Evolutionary conservation across 2,113 vertebrate species (phyloP).

Genomic region (Otis tarda): DNA sequence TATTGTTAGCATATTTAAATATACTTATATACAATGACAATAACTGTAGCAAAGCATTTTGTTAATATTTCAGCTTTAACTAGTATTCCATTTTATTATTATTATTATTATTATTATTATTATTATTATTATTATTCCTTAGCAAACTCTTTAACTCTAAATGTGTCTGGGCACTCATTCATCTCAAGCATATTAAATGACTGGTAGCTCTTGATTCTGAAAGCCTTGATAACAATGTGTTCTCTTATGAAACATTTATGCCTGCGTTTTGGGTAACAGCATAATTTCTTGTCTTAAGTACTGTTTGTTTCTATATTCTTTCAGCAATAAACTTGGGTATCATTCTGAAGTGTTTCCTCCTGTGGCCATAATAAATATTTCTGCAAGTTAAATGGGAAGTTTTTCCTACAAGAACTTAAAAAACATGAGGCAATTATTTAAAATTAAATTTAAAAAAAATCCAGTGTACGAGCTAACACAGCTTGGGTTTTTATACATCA

Average conservation of each 20-base stretch:
- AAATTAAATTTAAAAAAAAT: neutral
- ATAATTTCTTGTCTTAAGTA: neutral
- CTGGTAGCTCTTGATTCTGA: neutral
- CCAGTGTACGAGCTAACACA: neutral
- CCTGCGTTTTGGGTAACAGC: neutral
- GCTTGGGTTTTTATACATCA: neutral
- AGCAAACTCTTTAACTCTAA: neutral
- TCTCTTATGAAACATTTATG: neutral
- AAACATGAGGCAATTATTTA: neutral
- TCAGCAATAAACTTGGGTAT: neutral
- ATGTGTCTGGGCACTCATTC: neutral
- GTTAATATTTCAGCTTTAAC: neutral
- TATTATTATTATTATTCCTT: neutral
- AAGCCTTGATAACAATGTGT: neutral
- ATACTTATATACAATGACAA: neutral
- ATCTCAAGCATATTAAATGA: neutral
- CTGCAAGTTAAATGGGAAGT: neutral
- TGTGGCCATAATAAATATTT: neutral
- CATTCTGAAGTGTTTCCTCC: neutral
- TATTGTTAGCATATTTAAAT: neutral
- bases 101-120: no score
- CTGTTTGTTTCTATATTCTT: neutral
- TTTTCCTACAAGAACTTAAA: neutral
- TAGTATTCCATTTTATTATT: neutral
- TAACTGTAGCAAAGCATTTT: neutral